Base-by-base conservation (phyloP, 2,113 vertebrate species). In the Athene cunicularia region DNA sequence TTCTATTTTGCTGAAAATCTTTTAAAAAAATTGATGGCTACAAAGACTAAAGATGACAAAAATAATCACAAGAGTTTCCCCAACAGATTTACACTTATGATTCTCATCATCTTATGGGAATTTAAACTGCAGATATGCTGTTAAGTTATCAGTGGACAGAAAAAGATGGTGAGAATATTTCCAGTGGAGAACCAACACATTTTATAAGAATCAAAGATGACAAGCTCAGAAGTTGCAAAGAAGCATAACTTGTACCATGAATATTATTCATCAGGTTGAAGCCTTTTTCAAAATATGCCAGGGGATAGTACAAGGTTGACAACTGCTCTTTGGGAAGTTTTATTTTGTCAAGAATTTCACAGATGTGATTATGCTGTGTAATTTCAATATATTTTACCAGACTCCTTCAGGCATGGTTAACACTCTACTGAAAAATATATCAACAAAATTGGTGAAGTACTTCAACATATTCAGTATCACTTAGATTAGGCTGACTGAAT, bases 291-390 rank as follows among this genome's bases (percentile, higher is more conserved):
- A 87, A 95, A 96, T 88, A 95, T 86, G 91, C 87, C 89, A 88
- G 63, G 76, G 89, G 77, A 95, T 59, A 83, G 66, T 60, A 96
- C 55, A 93, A 90, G 81, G 91, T 80, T 95, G 95, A 92, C 93
- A 97, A 72, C 74, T 95, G 76, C 84, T 95, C 91, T 95, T 89
- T 77, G 77, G 86, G 66, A 97, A 94, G 50, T 88, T 95, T 93
- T 93, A 93, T 97, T 95, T 95, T 95, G 91, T 91, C 87, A 95
- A 93, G 81, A 93, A 95, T 96, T 95, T 97, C 89, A 95, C 79
- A 96, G 91, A 96, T 93, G 74, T 95, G 91, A 96, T 97, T 94
- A 95, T 47, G 58, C 67, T 93, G 67, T 94, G 87, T 90, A 94
- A 97, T 96, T 95, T 95, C 85, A 96, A 90, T 94, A 74, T 49